Conservation (phyloP, 2,888 invertebrate genomes). For the Diplazon laetatorius region DNA sequence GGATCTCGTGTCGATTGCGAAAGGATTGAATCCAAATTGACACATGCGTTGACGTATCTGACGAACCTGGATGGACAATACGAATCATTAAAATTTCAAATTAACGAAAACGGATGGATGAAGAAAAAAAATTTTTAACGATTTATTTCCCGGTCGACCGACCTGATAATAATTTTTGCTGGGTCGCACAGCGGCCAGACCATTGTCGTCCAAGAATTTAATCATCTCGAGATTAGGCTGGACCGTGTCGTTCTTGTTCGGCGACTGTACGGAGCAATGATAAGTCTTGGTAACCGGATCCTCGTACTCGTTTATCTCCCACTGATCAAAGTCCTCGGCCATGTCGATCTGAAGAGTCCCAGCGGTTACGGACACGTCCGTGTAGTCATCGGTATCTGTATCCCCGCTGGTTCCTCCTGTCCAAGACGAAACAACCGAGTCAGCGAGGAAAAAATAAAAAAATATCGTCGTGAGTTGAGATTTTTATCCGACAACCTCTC, state of each 20-base stretch:
- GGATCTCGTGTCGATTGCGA: constrained; percentile 51
- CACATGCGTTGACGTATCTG: constrained; percentile 69
- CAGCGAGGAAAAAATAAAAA: constrained; percentile 51
- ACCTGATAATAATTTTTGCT: constrained; percentile 67
- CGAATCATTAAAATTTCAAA: neutral
- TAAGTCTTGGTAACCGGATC: constrained; percentile 67
- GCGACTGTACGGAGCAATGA: constrained; percentile 66
- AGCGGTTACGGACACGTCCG: constrained; percentile 68
- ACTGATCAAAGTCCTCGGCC: constrained; percentile 69
- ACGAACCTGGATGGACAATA: constrained; percentile 59
- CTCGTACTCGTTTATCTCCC: constrained; percentile 68
- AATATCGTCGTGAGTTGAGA: constrained; percentile 60
- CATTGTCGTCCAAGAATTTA: constrained; percentile 66
- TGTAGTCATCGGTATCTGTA: constrained; percentile 69
- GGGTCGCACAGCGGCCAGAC: constrained; percentile 60
- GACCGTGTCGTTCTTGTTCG: constrained; percentile 62
- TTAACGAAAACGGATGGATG: too few species aligned
- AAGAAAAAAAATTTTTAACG: neutral
- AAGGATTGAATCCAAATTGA: constrained; percentile 70
- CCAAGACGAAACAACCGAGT: constrained; percentile 14
- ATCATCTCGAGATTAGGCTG: constrained; percentile 64
- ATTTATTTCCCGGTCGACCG: constrained; percentile 46
- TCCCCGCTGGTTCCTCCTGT: constrained; percentile 60
- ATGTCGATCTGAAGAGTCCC: constrained; percentile 65
- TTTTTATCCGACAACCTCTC: constrained; percentile 49